Percentiles rank a stretch among this genome's conserved stretches.
phyloP scores from a whole-genome alignment of 2,113 vertebrate genomes.

The Alethe diademata region DNA sequence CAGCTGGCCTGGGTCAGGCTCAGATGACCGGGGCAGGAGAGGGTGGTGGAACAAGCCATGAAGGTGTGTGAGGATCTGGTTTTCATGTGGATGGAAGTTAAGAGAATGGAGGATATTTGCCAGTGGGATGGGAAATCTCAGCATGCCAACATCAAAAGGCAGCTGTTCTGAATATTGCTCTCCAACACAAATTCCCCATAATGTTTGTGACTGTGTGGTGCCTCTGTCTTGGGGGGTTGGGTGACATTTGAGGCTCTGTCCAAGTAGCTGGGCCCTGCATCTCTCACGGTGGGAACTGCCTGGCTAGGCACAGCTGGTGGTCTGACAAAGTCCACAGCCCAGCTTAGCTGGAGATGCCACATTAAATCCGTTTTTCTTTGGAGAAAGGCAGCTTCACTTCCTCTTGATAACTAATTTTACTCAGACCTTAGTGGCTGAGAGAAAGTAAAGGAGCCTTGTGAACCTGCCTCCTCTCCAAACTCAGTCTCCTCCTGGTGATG shows the following conservation, averaged over 20 bases:
- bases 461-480: background rate
- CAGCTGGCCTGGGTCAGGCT: background rate
- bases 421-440: background rate
- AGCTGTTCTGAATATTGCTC: background rate
- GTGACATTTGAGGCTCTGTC: background rate
- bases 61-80: background rate
- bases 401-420: background rate
- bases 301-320: rapidly evolving
- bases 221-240: background rate
- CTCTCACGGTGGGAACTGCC: background rate
- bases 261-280: background rate
- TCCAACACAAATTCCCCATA: background rate
- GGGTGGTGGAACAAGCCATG: background rate
- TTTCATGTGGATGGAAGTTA: background rate
- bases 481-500: rapidly evolving
- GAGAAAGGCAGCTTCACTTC: background rate
- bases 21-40: rapidly evolving
- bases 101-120: background rate
- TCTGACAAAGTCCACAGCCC: background rate
- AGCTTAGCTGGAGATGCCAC: background rate
- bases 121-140: background rate
- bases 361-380: background rate
- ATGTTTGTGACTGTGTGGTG: background rate
- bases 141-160: background rate
- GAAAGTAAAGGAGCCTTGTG: background rate